phyloP scores from a whole-genome alignment of 2,797 vertebrate species.

The Clarias laeviceps region DNA sequence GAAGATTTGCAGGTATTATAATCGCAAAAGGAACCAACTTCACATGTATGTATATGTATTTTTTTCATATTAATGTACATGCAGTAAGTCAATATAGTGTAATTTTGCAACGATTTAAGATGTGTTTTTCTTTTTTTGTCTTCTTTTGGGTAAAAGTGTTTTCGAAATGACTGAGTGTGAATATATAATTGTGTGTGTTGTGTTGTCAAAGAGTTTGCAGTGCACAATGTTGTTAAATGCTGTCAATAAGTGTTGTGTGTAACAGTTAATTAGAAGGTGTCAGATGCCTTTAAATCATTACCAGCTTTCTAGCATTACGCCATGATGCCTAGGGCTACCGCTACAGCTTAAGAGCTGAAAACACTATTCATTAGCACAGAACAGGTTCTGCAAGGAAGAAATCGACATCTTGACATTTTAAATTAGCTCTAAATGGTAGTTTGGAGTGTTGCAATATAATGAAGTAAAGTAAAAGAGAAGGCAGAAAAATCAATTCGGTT shows the following conservation, averaged over 20 bases:
- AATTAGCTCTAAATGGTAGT: too few relatives aligned
- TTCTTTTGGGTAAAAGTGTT: background rate
- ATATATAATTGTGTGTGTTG: background rate
- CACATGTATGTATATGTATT: too few relatives aligned
- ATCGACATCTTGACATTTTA: background rate
- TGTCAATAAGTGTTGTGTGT: too few relatives aligned
- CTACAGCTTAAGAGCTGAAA: background rate
- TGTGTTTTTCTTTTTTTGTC: too few relatives aligned
- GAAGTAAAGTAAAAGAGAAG: background rate
- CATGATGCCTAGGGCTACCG: background rate
- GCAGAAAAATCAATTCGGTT: too few relatives aligned
- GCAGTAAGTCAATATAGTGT: too few relatives aligned
- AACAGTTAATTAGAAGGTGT: background rate
- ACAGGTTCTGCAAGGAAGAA: background rate
- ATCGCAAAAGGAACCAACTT: too few relatives aligned
- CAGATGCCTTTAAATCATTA: conserved; percentile 8
- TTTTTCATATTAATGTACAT: too few relatives aligned
- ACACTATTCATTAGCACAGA: background rate
- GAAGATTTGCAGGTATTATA: too few relatives aligned
- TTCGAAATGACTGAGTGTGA: background rate
- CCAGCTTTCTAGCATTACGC: background rate
- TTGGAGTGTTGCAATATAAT: background rate
- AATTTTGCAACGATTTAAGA: too few relatives aligned
- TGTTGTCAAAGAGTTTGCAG: background rate
- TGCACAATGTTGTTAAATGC: background rate